A percentile compares a stretch with the other conserved stretches of the same genome.
phyloP scores from a whole-genome alignment of 2,113 vertebrate species.

The Fregata magnificens region DNA sequence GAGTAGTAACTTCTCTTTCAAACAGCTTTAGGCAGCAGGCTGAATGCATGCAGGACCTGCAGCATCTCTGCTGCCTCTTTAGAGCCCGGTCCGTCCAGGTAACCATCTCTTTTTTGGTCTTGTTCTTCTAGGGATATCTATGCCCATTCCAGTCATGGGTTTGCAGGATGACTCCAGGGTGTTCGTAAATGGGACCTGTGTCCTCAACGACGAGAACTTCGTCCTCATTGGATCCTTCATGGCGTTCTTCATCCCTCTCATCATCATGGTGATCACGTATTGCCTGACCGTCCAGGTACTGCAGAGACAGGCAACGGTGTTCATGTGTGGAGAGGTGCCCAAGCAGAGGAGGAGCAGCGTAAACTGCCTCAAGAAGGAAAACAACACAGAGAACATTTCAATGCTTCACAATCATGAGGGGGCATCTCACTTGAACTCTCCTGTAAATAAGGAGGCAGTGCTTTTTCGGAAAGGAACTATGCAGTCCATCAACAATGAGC shows the following conservation, averaged over 20 bases:
- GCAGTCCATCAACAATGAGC: slow-evolving; percentile 98
- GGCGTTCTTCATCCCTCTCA: slow-evolving; percentile 97
- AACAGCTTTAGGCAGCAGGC: not conserved
- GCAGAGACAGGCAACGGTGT: slow-evolving; percentile 90
- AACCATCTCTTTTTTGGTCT: not conserved
- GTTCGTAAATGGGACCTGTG: slow-evolving; percentile 89
- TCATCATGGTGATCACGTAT: slow-evolving; percentile 98
- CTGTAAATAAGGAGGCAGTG: slow-evolving; percentile 73
- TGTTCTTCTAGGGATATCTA: slow-evolving; percentile 84
- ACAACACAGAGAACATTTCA: slow-evolving; percentile 77
- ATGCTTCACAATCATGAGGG: slow-evolving; percentile 83
- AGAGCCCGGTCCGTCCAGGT: accelerated
- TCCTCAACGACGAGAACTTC: slow-evolving; percentile 94
- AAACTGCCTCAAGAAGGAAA: slow-evolving; percentile 80
- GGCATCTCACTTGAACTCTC: slow-evolving; percentile 83
- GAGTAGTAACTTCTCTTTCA: not conserved
- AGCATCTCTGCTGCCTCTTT: not conserved
- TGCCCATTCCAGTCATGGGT: slow-evolving; percentile 94
- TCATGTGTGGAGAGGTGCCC: slow-evolving; percentile 82
- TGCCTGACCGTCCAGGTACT: slow-evolving; percentile 93
- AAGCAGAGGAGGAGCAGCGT: slow-evolving; percentile 81
- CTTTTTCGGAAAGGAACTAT: slow-evolving; percentile 92
- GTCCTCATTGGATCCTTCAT: slow-evolving; percentile 96
- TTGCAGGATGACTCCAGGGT: slow-evolving; percentile 90
- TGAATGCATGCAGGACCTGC: not conserved